phyloP scores from a whole-genome alignment of 2,888 invertebrate genomes.

The Hydraecia micacea region DNA sequence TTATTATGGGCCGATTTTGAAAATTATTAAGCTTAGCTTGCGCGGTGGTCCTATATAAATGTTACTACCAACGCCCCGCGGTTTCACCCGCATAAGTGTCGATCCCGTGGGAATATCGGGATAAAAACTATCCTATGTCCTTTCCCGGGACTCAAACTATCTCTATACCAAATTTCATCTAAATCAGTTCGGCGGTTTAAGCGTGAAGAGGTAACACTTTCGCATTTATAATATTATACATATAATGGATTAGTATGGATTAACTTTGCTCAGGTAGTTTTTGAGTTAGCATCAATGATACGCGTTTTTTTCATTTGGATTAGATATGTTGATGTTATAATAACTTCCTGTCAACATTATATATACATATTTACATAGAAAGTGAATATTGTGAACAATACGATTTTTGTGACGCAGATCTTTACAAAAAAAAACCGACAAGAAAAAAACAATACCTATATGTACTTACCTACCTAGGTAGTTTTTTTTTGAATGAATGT shows the following conservation, averaged over 20 bases:
- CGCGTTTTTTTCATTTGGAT: not conserved
- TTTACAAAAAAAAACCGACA: not conserved
- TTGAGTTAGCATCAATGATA: not conserved
- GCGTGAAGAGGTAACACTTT: too few relatives aligned
- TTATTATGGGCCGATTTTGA: not conserved
- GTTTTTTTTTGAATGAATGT: constrained; percentile 1
- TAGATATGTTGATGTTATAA: not conserved
- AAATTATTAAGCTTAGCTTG: not conserved
- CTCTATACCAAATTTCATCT: too few relatives aligned
- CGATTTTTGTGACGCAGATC: not conserved
- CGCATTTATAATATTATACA: not conserved
- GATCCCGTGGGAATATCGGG: too few relatives aligned
- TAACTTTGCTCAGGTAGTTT: not conserved
- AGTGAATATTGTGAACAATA: not conserved
- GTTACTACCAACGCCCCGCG: not conserved
- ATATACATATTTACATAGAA: not conserved
- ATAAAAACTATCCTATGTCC: too few relatives aligned
- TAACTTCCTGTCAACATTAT: not conserved
- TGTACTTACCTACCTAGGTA: too few relatives aligned
- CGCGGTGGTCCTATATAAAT: not conserved
- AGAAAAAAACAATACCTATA: not conserved
- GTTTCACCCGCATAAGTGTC: too few relatives aligned
- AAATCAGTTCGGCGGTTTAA: too few relatives aligned
- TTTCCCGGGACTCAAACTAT: too few relatives aligned
- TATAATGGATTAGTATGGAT: too few relatives aligned